phyloP scores from a whole-genome alignment of 2,113 vertebrate genomes.

The Phoxinus phoxinus region DNA sequence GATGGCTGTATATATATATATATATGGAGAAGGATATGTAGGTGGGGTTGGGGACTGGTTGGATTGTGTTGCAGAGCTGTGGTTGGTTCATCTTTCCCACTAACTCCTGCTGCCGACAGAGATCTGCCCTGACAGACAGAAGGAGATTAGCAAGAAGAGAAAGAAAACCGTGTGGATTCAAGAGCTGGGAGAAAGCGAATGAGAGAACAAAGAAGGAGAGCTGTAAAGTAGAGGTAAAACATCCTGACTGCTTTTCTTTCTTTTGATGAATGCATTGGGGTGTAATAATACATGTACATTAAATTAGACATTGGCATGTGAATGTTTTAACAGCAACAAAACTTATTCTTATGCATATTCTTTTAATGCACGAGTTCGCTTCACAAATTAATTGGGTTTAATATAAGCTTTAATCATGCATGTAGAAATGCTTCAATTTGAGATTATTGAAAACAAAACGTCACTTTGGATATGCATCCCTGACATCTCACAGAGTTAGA shows the following conservation, averaged over 20 bases:
- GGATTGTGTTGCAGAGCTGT: slow-evolving; percentile 62
- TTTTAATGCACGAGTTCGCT: neutral
- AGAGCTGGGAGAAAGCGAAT: slow-evolving; percentile 50
- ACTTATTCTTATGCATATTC: no score
- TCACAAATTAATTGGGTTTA: neutral
- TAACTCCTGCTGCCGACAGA: slow-evolving; percentile 62
- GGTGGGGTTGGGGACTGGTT: slow-evolving; percentile 36
- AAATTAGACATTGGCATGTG: neutral
- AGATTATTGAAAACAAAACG: neutral
- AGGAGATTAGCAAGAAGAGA: slow-evolving; percentile 37
- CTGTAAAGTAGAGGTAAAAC: slow-evolving; percentile 65
- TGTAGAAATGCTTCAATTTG: neutral
- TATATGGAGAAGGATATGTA: slow-evolving; percentile 70
- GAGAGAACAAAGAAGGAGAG: slow-evolving; percentile 41
- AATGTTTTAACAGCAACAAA: neutral
- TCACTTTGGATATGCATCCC: neutral
- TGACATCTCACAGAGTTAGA: neutral
- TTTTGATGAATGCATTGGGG: neutral
- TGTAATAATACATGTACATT: neutral
- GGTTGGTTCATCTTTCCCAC: slow-evolving; percentile 51
- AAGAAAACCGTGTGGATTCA: slow-evolving; percentile 45
- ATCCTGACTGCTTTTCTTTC: slow-evolving; percentile 8
- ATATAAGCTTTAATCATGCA: neutral
- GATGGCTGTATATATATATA: slow-evolving; percentile 67
- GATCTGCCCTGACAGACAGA: slow-evolving; percentile 58